phyloP scores from a whole-genome alignment of 2,113 vertebrate genomes.

The Pachypanchax playfairii region DNA sequence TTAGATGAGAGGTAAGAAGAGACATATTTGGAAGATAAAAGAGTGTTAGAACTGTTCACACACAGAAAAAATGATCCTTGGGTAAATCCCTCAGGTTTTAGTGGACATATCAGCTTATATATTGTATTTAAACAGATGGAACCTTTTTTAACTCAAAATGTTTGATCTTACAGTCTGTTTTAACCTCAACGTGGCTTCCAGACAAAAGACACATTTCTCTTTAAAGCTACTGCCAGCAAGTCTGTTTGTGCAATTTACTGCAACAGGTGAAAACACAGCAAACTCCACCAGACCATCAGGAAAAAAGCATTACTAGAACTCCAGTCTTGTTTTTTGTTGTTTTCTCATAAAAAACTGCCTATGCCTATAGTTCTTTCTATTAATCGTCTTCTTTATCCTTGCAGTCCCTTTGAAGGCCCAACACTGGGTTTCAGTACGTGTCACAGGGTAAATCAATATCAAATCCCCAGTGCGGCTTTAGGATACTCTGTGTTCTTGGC shows the following conservation, averaged over 20 bases:
- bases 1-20: neutral
- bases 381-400: constrained; percentile 31
- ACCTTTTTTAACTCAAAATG: constrained; percentile 5
- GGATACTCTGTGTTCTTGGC: constrained; percentile 14
- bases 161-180: constrained; percentile 13
- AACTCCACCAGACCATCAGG: constrained; percentile 80
- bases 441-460: constrained; percentile 60
- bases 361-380: constrained; percentile 19
- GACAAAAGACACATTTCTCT: constrained; percentile 29
- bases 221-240: constrained; percentile 16
- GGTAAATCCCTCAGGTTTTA: neutral
- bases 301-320: constrained; percentile 33
- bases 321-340: constrained; percentile 9
- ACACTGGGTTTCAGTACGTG: constrained; percentile 63
- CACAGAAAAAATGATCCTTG: neutral
- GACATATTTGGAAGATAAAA: constrained; percentile 2
- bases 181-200: neutral
- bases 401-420: constrained; percentile 13
- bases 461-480: constrained; percentile 14
- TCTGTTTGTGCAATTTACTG: constrained; percentile 52
- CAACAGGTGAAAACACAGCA: constrained; percentile 60
- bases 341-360: constrained; percentile 3
- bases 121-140: neutral
- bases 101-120: constrained; percentile 4
- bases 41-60: neutral